Conservation (phyloP, 1,140 invertebrate genomes). For the Tetraneura akinire region DNA sequence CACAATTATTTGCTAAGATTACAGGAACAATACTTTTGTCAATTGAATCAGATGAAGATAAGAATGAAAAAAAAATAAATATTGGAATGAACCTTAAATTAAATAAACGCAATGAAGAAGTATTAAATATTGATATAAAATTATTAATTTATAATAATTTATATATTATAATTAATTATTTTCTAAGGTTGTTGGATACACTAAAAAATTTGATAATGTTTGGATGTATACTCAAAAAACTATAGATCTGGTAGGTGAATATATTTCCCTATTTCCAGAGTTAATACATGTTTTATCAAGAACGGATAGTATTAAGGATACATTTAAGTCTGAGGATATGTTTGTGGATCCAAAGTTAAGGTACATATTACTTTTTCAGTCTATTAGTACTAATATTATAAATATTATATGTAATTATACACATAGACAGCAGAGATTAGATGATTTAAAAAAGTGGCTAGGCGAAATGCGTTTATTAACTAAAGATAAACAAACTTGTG, state of each 20-base stretch:
- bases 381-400: background rate
- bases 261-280: slow-evolving; percentile 72
- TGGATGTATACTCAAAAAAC: slow-evolving; percentile 85
- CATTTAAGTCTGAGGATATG: slow-evolving; percentile 69
- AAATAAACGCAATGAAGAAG: slow-evolving; percentile 75
- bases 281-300: slow-evolving; percentile 69
- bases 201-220: slow-evolving; percentile 66
- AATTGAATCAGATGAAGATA: slow-evolving; percentile 59
- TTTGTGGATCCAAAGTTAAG: slow-evolving; percentile 60
- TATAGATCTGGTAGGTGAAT: slow-evolving; percentile 70
- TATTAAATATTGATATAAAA: slow-evolving; percentile 56
- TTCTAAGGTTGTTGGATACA: slow-evolving; percentile 75
- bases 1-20: slow-evolving; percentile 75
- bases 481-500: slow-evolving; percentile 48
- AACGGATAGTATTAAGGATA: slow-evolving; percentile 59
- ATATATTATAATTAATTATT: slow-evolving; percentile 47
- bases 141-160: background rate
- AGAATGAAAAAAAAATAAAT: slow-evolving; percentile 69
- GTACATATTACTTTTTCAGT: background rate
- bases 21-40: slow-evolving; percentile 78
- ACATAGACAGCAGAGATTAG: slow-evolving; percentile 27
- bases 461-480: slow-evolving; percentile 50
- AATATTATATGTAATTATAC: background rate
- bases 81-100: slow-evolving; percentile 91
- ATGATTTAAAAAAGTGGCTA: slow-evolving; percentile 18